phyloP scores from a whole-genome alignment of 2,888 invertebrate genomes.

The Loripinus fragilis region DNA sequence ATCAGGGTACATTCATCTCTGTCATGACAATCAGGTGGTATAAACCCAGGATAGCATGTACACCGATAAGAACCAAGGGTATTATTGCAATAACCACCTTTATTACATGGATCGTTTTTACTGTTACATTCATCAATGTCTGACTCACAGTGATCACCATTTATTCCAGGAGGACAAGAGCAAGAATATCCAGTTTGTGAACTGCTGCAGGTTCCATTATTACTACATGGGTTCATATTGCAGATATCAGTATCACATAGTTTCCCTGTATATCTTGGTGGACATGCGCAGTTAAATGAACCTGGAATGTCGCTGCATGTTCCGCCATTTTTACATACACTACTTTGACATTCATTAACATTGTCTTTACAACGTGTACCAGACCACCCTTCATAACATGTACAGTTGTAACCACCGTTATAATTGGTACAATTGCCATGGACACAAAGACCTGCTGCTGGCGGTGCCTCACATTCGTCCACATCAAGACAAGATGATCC shows the following conservation, averaged over 20 bases:
- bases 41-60: conserved; percentile 20
- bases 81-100: neutral
- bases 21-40: conserved; percentile 24
- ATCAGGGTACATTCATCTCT: neutral
- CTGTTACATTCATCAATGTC: conserved; percentile 8
- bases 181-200: neutral
- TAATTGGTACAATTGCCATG: neutral
- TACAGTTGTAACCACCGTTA: neutral
- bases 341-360: conserved; percentile 4
- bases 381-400: neutral
- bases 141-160: neutral
- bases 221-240: neutral
- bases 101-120: neutral
- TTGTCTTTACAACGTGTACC: neutral
- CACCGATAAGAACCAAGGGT: neutral
- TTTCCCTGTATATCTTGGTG: neutral
- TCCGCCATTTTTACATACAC: neutral
- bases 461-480: neutral
- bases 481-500: neutral
- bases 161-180: neutral
- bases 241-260: neutral
- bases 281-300: neutral
- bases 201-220: neutral
- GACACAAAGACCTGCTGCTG: neutral
- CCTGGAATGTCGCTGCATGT: neutral